Base-by-base conservation (phyloP, 1,140 invertebrate genomes). In the Onthophagus taurus region DNA sequence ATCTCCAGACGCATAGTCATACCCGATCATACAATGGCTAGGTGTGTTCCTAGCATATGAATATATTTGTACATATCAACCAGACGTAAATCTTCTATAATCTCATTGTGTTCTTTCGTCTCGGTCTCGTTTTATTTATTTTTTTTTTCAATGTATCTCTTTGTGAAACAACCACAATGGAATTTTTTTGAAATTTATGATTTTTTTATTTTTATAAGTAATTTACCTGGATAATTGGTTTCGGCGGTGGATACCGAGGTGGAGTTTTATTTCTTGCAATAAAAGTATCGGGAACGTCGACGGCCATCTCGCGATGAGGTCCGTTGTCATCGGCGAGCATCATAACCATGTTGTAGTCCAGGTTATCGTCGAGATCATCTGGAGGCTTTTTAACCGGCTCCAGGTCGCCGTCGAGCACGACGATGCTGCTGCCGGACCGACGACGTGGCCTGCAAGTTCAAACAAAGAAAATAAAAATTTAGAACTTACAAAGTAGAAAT, bases 231-330 rank as follows among this genome's bases (percentile, higher is more conserved):
- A 64, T 48, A 37, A 50, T 54, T 41, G 75, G 76, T 51, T 80
- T 78, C 12, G 79, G 83, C 19, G 84, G 83, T 38, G 86, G 86
- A 74, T 91, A 96, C 61, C 90, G 78, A 51, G 88, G 93, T 50
- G 84, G 89, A 47, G 81, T 93, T 74, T 90, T 96, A 68, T 85
- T 88, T 64, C 82, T 76, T 51, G 78, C 86, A 52, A 95, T 82
- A 71, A 97, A 97, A 58, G 82, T 85, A 61, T 95, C 92, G 57
- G 95, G 95, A 49, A 95, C 92, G 70, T 97, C 95, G 60, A 98
- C 92, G 58, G 95, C 89, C 87, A 97, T 92, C 78, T 98, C 95
- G 61, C 87, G 80, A 73, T 88, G 85, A 59, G 85, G 85, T 67
- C 83, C 78, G 65, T 76, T 77, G 63, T 83, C 78, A 60, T 75